Conservation (phyloP, 1,140 invertebrate species). For the Aporrectodea caliginosa region DNA sequence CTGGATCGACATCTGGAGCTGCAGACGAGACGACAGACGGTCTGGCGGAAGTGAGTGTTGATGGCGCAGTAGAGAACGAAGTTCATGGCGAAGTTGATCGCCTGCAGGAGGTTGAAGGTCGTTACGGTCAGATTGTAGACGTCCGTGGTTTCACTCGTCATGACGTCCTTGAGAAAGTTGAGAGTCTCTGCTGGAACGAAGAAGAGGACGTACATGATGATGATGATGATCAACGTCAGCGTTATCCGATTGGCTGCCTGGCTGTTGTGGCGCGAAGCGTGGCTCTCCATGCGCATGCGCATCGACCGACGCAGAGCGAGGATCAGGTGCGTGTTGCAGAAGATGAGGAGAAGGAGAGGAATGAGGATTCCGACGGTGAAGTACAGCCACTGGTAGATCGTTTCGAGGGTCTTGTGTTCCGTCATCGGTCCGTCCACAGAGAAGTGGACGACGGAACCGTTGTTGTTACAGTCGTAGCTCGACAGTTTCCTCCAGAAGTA, state of each 20-base stretch:
- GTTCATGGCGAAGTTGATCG: conserved; percentile 49
- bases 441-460: not conserved
- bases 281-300: conserved; percentile 1
- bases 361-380: conserved; percentile 47
- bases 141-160: not conserved
- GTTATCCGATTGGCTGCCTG: not conserved
- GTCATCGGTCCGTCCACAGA: not conserved
- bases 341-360: conserved; percentile 45
- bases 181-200: not conserved
- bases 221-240: not conserved
- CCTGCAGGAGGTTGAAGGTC: conserved; percentile 51
- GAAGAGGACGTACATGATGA: not conserved
- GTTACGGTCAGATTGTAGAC: conserved; percentile 37
- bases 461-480: not conserved
- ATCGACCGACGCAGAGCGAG: conserved; percentile 29
- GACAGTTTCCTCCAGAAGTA: conserved; percentile 43
- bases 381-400: conserved; percentile 44
- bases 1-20: conserved; percentile 16
- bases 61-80: conserved; percentile 51
- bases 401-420: not conserved
- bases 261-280: not conserved
- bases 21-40: conserved; percentile 24
- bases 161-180: not conserved
- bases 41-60: conserved; percentile 49
- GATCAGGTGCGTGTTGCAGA: conserved; percentile 49